A percentile compares a stretch with the other conserved stretches of the same genome.
These are phyloP conservation scores for Drosophila trapezifrons DNA, from an alignment of 1,140 invertebrate species.

Conservation along the genomic window DNA sequence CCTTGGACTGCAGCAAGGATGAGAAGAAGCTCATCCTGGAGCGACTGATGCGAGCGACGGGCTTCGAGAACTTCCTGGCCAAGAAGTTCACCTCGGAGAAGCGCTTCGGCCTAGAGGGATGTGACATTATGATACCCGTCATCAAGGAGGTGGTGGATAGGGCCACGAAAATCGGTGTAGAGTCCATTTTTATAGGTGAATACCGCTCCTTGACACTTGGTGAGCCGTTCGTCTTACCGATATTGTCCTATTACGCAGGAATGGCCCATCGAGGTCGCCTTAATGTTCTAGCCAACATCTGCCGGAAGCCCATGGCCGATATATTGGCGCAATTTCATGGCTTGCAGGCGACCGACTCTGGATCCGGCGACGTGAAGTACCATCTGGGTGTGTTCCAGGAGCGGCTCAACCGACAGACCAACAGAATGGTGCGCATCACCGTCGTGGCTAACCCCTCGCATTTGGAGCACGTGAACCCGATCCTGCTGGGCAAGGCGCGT, in stretches of 20 bases:
- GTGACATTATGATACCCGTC: conserved; percentile 94
- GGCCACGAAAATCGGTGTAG: conserved; percentile 90
- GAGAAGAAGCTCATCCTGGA: conserved; percentile 65
- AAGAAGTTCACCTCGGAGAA: conserved; percentile 96
- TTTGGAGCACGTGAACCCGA: conserved; percentile 94
- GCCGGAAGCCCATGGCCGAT: conserved; percentile 92
- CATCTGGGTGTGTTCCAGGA: conserved; percentile 95
- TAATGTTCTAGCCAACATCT: conserved; percentile 96
- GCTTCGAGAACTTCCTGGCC: conserved; percentile 93
- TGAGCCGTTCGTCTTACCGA: neutral
- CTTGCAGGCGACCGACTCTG: conserved; percentile 89
- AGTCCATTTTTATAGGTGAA: conserved; percentile 85
- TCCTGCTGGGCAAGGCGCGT: conserved; percentile 91
- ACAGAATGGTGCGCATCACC: conserved; percentile 92
- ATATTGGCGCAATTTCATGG: conserved; percentile 94
- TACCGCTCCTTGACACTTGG: neutral
- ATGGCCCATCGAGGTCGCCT: conserved; percentile 97
- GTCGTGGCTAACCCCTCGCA: conserved; percentile 96
- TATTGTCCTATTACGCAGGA: conserved; percentile 89
- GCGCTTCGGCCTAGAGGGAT: conserved; percentile 96
- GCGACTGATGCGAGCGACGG: conserved; percentile 58
- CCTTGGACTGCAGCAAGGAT: conserved; percentile 22
- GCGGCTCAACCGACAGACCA: conserved; percentile 91
- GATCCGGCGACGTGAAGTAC: conserved; percentile 98
- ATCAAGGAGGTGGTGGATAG: conserved; percentile 95